Evolutionary conservation across 2,888 invertebrate species (phyloP), one percentile per base, ranked within the genome.

Genomic region (Venusia cambrica): DNA sequence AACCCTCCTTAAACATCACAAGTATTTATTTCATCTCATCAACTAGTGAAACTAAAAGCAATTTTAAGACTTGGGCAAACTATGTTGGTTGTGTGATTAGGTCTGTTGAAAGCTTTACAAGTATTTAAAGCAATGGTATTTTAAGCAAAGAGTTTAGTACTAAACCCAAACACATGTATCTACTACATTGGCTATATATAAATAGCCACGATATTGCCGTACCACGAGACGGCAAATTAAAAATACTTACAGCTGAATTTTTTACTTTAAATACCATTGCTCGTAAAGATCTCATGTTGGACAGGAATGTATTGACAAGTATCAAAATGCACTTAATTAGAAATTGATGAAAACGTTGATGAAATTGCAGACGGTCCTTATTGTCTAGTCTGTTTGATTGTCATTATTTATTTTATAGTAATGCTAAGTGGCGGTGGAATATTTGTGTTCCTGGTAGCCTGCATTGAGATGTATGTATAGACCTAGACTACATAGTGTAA

Each of bases 361-460:
- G 53, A 65, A 60, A 65, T 59, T 57, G 66, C 77, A 72, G 77
- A 79, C 69, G 49, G 68, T 70, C 70, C 68, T 64, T 56, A 55
- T 61, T 57, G 66, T 72, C 79, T 79, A 80, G 80, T 80, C 79
- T 76, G 78, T 76, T 70, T 55, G 47, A 68, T 68, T 69, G 68
- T 75, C 73, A 71, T 72, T 44, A 49, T 76, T 76, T 77, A 73
- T 74, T 70, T 54, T 57, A 61, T 54, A 53, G 34, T 63, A 60
- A 60, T 51, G 49, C 41, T 58, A 60, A 56, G 59, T 62, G 59
- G 53, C 54, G 54, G 57, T 55, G 60, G 55, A 60, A 62, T 63
- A 56, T 63, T 55, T 39, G 53, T 66, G 63, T 63, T 65, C 59
- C 57, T 70, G 55, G 58, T 57, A n/a, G n/a, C n/a, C n/a, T n/a